phyloP scores from a whole-genome alignment of 2,797 vertebrate genomes.

The Picus viridis region DNA sequence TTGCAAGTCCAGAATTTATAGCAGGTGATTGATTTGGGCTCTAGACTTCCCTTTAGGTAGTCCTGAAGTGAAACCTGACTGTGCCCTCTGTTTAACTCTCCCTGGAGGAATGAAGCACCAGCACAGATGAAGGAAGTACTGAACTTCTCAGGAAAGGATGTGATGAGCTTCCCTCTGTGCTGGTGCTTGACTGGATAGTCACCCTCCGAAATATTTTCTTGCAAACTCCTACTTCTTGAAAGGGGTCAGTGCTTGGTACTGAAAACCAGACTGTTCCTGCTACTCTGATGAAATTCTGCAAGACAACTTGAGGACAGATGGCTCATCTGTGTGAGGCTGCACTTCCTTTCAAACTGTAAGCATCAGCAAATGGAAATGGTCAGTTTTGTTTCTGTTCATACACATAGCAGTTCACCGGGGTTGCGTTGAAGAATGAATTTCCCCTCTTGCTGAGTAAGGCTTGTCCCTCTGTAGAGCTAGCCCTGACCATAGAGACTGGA shows the following conservation, averaged over 20 bases:
- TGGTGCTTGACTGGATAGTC: neutral
- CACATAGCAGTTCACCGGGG: neutral
- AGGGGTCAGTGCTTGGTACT: neutral
- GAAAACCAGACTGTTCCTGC: slow-evolving; percentile 41
- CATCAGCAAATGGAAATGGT: neutral
- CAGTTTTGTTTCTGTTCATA: neutral
- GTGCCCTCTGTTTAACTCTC: neutral
- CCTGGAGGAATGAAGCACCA: neutral
- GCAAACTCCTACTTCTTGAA: slow-evolving; percentile 28
- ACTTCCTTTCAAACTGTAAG: neutral
- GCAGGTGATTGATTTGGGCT: neutral
- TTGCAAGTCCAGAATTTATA: neutral
- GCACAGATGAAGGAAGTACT: neutral
- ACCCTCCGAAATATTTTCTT: slow-evolving; percentile 35
- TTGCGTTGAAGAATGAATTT: neutral
- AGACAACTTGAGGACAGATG: neutral
- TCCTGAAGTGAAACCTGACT: neutral
- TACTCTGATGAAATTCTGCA: slow-evolving; percentile 15
- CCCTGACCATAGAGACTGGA: neutral
- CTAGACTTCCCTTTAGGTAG: neutral
- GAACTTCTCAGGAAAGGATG: neutral
- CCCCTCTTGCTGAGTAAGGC: neutral
- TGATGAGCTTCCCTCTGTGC: neutral
- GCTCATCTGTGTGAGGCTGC: neutral
- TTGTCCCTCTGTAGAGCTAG: neutral